Evolutionary conservation across 2,797 vertebrate species (phyloP).

Genomic region (Acanthopagrus latus): DNA sequence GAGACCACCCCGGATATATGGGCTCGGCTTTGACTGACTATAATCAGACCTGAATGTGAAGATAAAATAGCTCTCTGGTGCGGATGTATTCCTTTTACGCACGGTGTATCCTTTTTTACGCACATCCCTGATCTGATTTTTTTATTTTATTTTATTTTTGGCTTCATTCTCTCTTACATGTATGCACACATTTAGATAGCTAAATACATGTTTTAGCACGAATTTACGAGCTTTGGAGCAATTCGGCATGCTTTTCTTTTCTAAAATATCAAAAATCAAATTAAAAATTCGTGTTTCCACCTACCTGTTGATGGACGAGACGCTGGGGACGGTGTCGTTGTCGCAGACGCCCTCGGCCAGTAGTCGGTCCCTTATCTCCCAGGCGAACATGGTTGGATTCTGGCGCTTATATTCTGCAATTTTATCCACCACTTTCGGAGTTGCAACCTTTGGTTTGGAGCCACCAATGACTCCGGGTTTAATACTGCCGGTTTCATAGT

Average conservation of each 20-base stretch:
- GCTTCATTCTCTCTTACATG: background rate
- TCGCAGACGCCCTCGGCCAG: conserved; percentile 97
- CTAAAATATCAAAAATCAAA: background rate
- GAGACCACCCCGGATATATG: conserved; percentile 88
- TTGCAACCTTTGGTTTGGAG: conserved; percentile 98
- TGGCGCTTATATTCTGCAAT: conserved; percentile 98
- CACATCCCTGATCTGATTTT: background rate
- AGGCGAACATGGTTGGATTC: conserved; percentile 98
- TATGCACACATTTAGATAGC: background rate
- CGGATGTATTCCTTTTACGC: conserved; percentile 27
- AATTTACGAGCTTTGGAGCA: background rate
- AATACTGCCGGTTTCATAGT: conserved; percentile 99
- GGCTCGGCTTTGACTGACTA: conserved; percentile 42
- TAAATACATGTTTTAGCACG: background rate
- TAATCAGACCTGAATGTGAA: conserved; percentile 14
- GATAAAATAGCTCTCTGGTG: conserved; percentile 18
- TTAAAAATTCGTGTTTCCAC: conserved; percentile 36
- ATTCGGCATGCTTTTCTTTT: background rate
- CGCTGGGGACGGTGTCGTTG: conserved; percentile 98
- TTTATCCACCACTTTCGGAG: conserved; percentile 99
- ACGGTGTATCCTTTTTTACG: conserved; percentile 5
- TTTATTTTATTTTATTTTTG: too few relatives aligned
- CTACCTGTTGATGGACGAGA: conserved; percentile 99
- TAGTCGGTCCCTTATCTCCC: conserved; percentile 97
- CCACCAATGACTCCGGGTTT: conserved; percentile 98